Evolutionary conservation across 2,113 vertebrate species (phyloP).

Genomic region (Oncorhynchus mykiss): DNA sequence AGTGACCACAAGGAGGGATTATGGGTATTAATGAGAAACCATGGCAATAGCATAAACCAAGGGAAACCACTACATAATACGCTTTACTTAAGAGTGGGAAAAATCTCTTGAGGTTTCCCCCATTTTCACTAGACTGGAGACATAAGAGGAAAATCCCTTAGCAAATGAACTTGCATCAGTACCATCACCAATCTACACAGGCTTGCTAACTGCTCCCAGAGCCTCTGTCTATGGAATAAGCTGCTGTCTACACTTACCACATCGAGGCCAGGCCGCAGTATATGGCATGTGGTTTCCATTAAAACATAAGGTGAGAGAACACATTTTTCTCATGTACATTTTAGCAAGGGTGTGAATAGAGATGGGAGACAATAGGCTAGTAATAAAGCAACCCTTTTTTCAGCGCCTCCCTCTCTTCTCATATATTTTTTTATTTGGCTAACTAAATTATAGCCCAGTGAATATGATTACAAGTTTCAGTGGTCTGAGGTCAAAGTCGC

Average conservation of each 20-base stretch:
- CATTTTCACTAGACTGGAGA: background rate
- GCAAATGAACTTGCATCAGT: constrained; percentile 23
- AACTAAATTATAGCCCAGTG: constrained; percentile 46
- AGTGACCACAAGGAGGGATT: constrained; percentile 18
- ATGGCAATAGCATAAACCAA: constrained; percentile 14
- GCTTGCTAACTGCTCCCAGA: constrained; percentile 13
- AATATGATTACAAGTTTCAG: constrained; percentile 35
- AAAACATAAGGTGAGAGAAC: background rate
- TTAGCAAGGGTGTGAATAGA: constrained; percentile 5
- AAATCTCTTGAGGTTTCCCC: background rate
- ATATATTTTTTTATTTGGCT: constrained; percentile 31
- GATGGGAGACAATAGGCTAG: background rate
- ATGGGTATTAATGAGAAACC: constrained; percentile 7
- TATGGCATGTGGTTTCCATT: constrained; percentile 29
- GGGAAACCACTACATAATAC: constrained; percentile 25
- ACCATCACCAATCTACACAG: constrained; percentile 28
- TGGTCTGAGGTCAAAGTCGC: constrained; percentile 26
- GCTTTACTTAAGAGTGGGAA: constrained; percentile 20
- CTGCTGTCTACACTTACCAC: constrained; percentile 11
- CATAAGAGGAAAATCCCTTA: constrained; percentile 10
- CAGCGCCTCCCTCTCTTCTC: background rate
- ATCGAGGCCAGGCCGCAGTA: background rate
- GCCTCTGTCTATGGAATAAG: background rate
- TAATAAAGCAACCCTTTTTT: background rate
- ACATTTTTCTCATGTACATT: background rate